These are phyloP conservation scores for Hanleya hanleyi DNA, from an alignment of 2,888 invertebrate species.

Conservation along the genomic window DNA sequence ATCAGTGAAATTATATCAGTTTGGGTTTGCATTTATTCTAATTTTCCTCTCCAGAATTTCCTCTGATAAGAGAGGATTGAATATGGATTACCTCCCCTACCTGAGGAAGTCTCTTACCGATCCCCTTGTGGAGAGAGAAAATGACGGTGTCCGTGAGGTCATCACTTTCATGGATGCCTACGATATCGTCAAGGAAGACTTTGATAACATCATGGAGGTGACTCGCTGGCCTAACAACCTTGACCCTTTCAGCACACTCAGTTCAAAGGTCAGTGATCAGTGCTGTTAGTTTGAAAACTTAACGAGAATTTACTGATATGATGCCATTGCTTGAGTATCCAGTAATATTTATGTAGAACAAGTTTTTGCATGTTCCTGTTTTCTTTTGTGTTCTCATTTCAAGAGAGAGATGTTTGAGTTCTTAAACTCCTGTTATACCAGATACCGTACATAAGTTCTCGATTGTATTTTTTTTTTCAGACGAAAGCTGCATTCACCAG, in stretches of 20 bases:
- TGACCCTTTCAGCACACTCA: slow-evolving; percentile 84
- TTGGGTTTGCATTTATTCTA: too few relatives aligned
- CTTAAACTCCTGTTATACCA: too few relatives aligned
- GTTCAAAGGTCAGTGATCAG: slow-evolving; percentile 70
- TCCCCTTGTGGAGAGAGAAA: slow-evolving; percentile 83
- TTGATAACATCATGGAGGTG: slow-evolving; percentile 90
- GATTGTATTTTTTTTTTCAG: slow-evolving; percentile 75
- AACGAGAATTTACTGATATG: too few relatives aligned
- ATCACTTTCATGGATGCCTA: slow-evolving; percentile 87
- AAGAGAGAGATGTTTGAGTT: too few relatives aligned
- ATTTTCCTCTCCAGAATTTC: slow-evolving; percentile 81
- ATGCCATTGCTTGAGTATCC: too few relatives aligned
- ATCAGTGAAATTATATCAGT: too few relatives aligned
- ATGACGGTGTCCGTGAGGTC: slow-evolving; percentile 82
- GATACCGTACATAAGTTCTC: too few relatives aligned
- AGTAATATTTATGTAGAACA: too few relatives aligned
- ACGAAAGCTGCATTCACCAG: slow-evolving; percentile 96
- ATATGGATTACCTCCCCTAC: slow-evolving; percentile 89
- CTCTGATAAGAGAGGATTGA: slow-evolving; percentile 86
- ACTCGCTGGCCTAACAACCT: slow-evolving; percentile 83
- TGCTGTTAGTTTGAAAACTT: too few relatives aligned
- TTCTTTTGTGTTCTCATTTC: too few relatives aligned
- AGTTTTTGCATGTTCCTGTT: too few relatives aligned
- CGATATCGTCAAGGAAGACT: slow-evolving; percentile 90
- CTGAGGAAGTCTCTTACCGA: slow-evolving; percentile 84